These are phyloP conservation scores for Philotrypesis tridentata DNA, from an alignment of 1,140 invertebrate genomes.

Conservation along the genomic window DNA sequence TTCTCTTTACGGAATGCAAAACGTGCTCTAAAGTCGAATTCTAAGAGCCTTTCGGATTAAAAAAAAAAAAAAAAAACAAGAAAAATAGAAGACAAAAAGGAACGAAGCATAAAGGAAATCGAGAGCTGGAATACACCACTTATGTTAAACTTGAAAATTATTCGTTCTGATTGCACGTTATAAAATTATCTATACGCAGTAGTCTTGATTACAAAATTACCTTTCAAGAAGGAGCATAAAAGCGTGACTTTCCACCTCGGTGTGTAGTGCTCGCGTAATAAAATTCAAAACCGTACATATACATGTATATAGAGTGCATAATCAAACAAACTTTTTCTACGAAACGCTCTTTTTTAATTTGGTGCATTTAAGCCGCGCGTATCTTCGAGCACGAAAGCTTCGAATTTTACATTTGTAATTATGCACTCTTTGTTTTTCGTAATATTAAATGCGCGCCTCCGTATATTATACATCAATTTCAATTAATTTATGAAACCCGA, in stretches of 20 bases:
- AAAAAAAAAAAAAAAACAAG: too few species aligned
- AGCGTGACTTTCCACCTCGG: background rate
- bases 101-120: too few species aligned
- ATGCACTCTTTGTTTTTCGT: background rate
- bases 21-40: too few species aligned
- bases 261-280: background rate
- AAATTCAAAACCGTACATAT: constrained; percentile 2
- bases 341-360: too few species aligned
- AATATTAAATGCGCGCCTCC: background rate
- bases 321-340: background rate
- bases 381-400: too few species aligned
- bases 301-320: too few species aligned
- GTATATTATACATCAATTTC: constrained; percentile 1
- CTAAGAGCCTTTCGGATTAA: too few species aligned
- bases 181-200: constrained; percentile 38
- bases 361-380: too few species aligned
- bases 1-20: background rate
- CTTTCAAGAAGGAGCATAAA: constrained; percentile 8
- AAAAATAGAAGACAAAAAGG: too few species aligned
- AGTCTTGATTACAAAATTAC: constrained; percentile 5
- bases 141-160: background rate
- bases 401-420: too few species aligned
- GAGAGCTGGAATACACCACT: too few species aligned
- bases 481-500: constrained; percentile 43
- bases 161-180: constrained; percentile 21